Percentiles rank a stretch among this genome's conserved stretches.
phyloP scores from a whole-genome alignment of 2,113 vertebrate genomes.

The Saiga tatarica region DNA sequence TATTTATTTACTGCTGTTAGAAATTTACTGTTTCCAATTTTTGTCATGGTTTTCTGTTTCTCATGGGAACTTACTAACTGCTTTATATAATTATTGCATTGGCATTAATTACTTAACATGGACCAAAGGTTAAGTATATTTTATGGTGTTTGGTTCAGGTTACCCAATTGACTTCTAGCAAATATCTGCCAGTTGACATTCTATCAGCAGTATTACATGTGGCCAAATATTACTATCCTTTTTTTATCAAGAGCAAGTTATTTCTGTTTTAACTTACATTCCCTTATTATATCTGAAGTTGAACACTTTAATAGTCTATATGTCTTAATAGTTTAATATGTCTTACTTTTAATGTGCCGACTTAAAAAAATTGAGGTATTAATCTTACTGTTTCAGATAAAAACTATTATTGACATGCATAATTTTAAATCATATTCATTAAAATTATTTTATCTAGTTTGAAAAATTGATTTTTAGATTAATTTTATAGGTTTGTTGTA shows the following conservation, averaged over 20 bases:
- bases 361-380: not conserved
- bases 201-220: not conserved
- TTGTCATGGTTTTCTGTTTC: not conserved
- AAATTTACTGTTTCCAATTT: conserved; percentile 25
- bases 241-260: not conserved
- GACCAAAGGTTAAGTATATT: not conserved
- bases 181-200: not conserved
- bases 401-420: not conserved
- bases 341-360: not conserved
- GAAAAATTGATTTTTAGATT: not conserved
- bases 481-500: not conserved
- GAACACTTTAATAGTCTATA: not conserved
- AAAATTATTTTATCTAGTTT: not conserved
- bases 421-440: conserved; percentile 10
- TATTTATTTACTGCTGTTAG: not conserved
- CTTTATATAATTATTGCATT: not conserved
- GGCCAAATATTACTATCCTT: not conserved
- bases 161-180: not conserved
- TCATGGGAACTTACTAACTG: not conserved
- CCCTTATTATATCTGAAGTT: not conserved
- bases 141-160: not conserved
- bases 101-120: not conserved
- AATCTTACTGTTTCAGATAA: not conserved
- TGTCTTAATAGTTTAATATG: not conserved
- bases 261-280: not conserved